Conservation (phyloP, 2,888 invertebrate species). For the Acleris literana region DNA sequence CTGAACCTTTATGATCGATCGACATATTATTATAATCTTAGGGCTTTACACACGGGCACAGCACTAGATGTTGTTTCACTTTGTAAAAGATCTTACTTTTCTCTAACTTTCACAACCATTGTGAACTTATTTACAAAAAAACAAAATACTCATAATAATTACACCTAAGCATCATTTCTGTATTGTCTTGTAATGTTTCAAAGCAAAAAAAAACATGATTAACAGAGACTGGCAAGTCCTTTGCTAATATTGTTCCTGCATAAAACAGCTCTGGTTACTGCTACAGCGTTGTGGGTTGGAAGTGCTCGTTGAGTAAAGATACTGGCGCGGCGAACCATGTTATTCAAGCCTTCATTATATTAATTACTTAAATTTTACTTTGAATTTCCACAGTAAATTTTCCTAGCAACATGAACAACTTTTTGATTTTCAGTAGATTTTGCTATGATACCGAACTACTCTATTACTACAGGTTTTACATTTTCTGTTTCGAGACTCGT, state of each 20-base stretch:
- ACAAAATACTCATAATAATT: too few relatives aligned
- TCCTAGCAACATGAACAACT: slow-evolving; percentile 15
- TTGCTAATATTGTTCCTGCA: slow-evolving; percentile 27
- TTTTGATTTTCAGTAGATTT: neutral
- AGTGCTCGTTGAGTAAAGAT: slow-evolving; percentile 28
- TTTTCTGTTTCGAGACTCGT: too few relatives aligned
- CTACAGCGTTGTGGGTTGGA: slow-evolving; percentile 16
- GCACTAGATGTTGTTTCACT: too few relatives aligned
- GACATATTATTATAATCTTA: too few relatives aligned
- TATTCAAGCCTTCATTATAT: slow-evolving; percentile 34
- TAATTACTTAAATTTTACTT: slow-evolving; percentile 29
- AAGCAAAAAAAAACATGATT: slow-evolving; percentile 15
- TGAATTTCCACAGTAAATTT: slow-evolving; percentile 13
- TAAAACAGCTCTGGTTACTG: slow-evolving; percentile 19
- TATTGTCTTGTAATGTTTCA: neutral
- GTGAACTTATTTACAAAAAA: too few relatives aligned
- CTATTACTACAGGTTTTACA: too few relatives aligned
- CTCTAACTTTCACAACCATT: too few relatives aligned
- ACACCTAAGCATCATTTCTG: too few relatives aligned
- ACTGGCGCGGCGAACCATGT: slow-evolving; percentile 25
- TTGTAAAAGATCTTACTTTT: too few relatives aligned
- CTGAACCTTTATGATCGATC: too few relatives aligned
- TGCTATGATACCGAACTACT: too few relatives aligned
- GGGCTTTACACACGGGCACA: too few relatives aligned
- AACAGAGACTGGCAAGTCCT: slow-evolving; percentile 1